These are phyloP conservation scores for Drosophila maculinotata DNA, from an alignment of 2,888 invertebrate species.

Conservation along the genomic window DNA sequence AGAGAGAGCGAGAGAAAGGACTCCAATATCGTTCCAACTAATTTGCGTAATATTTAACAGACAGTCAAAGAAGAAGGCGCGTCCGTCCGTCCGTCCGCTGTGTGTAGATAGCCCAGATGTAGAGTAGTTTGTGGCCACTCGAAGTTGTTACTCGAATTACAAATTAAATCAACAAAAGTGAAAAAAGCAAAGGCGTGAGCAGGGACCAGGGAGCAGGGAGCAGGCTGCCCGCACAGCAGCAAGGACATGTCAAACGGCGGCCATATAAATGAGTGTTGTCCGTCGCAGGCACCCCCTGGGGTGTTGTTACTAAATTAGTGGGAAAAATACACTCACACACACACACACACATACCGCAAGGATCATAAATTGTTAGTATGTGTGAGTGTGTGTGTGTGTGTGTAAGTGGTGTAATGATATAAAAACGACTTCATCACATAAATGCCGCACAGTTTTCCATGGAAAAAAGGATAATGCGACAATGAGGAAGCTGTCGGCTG, in stretches of 20 bases:
- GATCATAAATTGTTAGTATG: slow-evolving; percentile 51
- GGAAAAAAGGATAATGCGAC: slow-evolving; percentile 54
- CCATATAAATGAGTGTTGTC: slow-evolving; percentile 61
- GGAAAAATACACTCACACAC: slow-evolving; percentile 52
- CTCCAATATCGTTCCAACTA: slow-evolving; percentile 78
- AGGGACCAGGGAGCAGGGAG: slow-evolving; percentile 27
- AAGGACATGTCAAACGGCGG: slow-evolving; percentile 69
- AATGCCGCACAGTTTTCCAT: slow-evolving; percentile 50
- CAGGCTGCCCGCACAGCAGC: slow-evolving; percentile 27
- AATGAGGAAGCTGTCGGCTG: slow-evolving; percentile 51
- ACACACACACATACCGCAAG: slow-evolving; percentile 20
- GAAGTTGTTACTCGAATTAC: slow-evolving; percentile 75
- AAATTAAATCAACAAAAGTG: slow-evolving; percentile 79
- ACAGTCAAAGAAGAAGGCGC: slow-evolving; percentile 46
- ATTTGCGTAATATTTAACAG: slow-evolving; percentile 76
- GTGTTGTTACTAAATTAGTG: slow-evolving; percentile 78
- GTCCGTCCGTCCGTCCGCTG: too few species aligned
- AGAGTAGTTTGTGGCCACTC: slow-evolving; percentile 62
- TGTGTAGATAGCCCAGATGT: slow-evolving; percentile 29
- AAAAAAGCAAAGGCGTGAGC: slow-evolving; percentile 48
- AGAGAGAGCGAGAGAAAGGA: slow-evolving; percentile 3
- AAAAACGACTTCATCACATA: slow-evolving; percentile 50
- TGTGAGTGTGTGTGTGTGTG: slow-evolving; percentile 12
- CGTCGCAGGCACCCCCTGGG: slow-evolving; percentile 66
- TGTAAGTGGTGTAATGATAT: slow-evolving; percentile 48